phyloP scores from a whole-genome alignment of 2,888 invertebrate genomes.

The Eupithecia exiguata region DNA sequence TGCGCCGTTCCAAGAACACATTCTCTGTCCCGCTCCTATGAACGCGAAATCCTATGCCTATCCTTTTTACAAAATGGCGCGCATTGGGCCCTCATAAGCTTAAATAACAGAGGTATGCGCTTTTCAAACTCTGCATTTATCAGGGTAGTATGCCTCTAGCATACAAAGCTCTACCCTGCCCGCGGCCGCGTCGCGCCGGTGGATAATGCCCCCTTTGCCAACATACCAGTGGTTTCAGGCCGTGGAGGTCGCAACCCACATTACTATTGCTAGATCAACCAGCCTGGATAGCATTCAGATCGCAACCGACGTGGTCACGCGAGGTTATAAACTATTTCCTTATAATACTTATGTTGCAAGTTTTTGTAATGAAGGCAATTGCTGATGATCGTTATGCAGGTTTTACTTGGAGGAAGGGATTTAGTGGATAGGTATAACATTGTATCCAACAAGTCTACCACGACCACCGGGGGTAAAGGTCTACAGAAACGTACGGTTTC shows the following conservation, averaged over 20 bases:
- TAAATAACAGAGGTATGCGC: neutral
- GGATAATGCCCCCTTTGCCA: neutral
- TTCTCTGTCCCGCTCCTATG: too few relatives aligned
- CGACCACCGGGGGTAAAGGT: neutral
- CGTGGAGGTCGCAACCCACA: slow-evolving; percentile 32
- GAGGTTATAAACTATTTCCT: slow-evolving; percentile 30
- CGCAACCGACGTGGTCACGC: slow-evolving; percentile 34
- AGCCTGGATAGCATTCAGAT: slow-evolving; percentile 36
- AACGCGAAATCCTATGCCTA: too few relatives aligned
- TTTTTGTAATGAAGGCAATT: slow-evolving; percentile 30
- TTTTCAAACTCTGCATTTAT: neutral
- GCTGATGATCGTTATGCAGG: slow-evolving; percentile 13
- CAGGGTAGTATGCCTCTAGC: neutral
- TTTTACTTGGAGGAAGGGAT: slow-evolving; percentile 12
- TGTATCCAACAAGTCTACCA: neutral
- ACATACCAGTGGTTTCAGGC: slow-evolving; percentile 15
- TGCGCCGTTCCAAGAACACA: too few relatives aligned
- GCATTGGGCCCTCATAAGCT: too few relatives aligned
- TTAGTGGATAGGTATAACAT: neutral
- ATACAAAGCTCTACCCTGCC: neutral
- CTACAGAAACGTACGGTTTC: neutral
- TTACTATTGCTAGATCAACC: slow-evolving; percentile 26
- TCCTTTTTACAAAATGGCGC: too few relatives aligned
- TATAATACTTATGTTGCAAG: slow-evolving; percentile 32
- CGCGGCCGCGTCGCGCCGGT: neutral